Conservation (phyloP, 2,888 invertebrate species). For the Diarsia mendica region DNA sequence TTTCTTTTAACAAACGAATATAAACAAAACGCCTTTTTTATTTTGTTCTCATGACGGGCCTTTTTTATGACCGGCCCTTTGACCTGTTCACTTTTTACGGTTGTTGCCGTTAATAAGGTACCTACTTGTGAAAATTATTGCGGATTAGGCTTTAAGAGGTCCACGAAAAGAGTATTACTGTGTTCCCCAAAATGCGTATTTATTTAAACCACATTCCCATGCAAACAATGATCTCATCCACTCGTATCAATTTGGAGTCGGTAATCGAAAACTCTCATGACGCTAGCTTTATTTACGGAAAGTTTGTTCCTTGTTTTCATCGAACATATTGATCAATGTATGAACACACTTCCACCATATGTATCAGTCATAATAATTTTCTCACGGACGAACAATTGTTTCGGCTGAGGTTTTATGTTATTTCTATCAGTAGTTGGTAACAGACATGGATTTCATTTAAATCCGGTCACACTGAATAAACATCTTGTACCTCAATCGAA, state of each 20-base stretch:
- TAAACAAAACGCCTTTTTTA: neutral
- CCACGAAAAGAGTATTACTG: neutral
- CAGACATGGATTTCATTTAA: slow-evolving; percentile 25
- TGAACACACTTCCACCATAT: neutral
- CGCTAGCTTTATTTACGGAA: slow-evolving; percentile 45
- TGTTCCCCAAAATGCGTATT: slow-evolving; percentile 14
- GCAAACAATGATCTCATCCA: slow-evolving; percentile 57
- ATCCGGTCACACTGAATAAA: slow-evolving; percentile 34
- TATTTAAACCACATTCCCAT: slow-evolving; percentile 38
- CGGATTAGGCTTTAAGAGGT: no score
- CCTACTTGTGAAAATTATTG: neutral
- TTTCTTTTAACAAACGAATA: slow-evolving; percentile 1
- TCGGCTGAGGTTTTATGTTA: neutral
- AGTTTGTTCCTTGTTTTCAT: slow-evolving; percentile 37
- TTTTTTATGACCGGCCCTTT: neutral
- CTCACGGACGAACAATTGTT: neutral
- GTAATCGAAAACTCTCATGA: slow-evolving; percentile 43
- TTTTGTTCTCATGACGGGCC: neutral
- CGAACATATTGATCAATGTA: slow-evolving; percentile 20
- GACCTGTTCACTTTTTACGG: neutral
- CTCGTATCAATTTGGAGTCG: slow-evolving; percentile 47
- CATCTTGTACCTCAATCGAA: slow-evolving; percentile 63
- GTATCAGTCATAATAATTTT: slow-evolving; percentile 2
- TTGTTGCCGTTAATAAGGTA: neutral
- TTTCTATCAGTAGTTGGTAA: neutral